Evolutionary conservation across 1,140 invertebrate species (phyloP).

Genomic region (Achroia grisella): DNA sequence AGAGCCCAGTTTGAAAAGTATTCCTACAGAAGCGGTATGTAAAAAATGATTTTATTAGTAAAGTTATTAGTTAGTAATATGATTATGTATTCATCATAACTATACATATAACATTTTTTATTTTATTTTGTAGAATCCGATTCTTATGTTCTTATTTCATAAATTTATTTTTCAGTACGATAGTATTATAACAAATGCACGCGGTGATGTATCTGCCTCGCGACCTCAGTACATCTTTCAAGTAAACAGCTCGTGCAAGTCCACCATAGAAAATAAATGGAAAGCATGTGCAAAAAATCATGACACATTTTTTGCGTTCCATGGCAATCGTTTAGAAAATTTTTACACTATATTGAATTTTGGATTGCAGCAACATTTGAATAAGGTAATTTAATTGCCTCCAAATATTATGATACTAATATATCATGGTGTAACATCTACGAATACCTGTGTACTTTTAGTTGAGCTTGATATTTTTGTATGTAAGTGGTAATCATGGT

Average conservation of each 20-base stretch:
- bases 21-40: conserved; percentile 73
- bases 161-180: conserved; percentile 75
- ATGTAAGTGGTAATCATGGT: too few species aligned
- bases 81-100: too few species aligned
- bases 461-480: too few species aligned
- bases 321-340: conserved; percentile 86
- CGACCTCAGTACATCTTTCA: conserved; percentile 80
- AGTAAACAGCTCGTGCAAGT: conserved; percentile 73
- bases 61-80: too few species aligned
- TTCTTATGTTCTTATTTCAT: too few species aligned
- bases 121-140: too few species aligned
- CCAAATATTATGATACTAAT: too few species aligned
- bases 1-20: conserved; percentile 74
- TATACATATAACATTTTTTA: too few species aligned
- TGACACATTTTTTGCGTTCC: conserved; percentile 81
- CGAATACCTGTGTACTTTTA: too few species aligned
- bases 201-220: conserved; percentile 59
- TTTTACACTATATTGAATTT: conserved; percentile 88
- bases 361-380: conserved; percentile 84
- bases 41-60: too few species aligned
- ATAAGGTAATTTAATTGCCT: conserved; percentile 76
- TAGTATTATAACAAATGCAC: conserved; percentile 68
- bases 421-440: too few species aligned
- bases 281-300: conserved; percentile 71
- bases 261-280: conserved; percentile 75